Evolutionary conservation across 2,888 invertebrate genomes (phyloP).

Genomic region (Zygogramma bicolorata): DNA sequence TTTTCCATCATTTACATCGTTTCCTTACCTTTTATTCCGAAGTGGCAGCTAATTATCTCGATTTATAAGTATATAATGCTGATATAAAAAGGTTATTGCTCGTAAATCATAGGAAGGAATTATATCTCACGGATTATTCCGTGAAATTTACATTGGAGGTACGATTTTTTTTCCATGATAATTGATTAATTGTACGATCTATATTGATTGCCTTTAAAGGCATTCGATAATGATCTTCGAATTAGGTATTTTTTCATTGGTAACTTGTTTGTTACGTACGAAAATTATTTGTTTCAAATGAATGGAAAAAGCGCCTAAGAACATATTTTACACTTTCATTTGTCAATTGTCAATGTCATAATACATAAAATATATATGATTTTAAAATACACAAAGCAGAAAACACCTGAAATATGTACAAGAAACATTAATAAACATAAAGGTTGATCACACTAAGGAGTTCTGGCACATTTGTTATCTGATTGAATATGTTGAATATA

Average conservation of each 20-base stretch:
- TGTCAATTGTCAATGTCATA: too few species aligned
- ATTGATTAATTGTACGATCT: not conserved
- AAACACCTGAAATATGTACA: too few species aligned
- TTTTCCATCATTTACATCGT: not conserved
- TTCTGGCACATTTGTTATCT: too few species aligned
- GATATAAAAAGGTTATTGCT: constrained; percentile 3
- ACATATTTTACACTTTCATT: too few species aligned
- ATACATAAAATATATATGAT: too few species aligned
- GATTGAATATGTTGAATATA: too few species aligned
- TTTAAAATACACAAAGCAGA: too few species aligned
- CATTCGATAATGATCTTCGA: too few species aligned
- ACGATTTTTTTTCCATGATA: not conserved
- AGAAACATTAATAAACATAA: too few species aligned
- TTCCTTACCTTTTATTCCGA: not conserved
- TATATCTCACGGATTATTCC: constrained; percentile 4
- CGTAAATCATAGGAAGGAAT: not conserved
- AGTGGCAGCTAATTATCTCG: not conserved
- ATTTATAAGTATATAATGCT: not conserved
- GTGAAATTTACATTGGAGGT: constrained; percentile 2
- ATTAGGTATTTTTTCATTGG: not conserved
- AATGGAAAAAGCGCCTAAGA: too few species aligned
- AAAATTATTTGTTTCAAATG: not conserved
- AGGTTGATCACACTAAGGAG: too few species aligned
- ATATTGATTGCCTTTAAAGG: not conserved
- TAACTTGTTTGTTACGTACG: too few species aligned